A percentile compares a stretch with the other conserved stretches of the same genome.
phyloP scores from a whole-genome alignment of 2,113 vertebrate genomes.

The Tenebrosternarchus preto region DNA sequence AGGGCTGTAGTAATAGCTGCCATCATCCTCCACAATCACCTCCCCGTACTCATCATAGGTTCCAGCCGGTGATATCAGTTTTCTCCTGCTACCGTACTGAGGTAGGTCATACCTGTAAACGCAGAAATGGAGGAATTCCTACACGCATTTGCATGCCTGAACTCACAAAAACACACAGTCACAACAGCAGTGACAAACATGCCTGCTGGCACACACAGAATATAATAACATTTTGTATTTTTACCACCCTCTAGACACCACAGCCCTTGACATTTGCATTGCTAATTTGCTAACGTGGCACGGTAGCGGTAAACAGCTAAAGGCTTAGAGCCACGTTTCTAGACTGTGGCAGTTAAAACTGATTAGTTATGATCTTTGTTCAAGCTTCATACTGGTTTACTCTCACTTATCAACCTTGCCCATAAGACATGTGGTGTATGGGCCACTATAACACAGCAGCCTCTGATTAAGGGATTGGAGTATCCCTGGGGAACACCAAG shows the following conservation, averaged over 20 bases:
- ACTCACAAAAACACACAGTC: conserved; percentile 28
- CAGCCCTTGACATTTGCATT: conserved; percentile 20
- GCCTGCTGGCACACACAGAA: conserved; percentile 10
- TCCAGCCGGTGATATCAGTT: conserved; percentile 86
- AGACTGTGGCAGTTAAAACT: not conserved
- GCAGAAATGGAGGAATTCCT: conserved; percentile 30
- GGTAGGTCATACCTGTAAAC: conserved; percentile 91
- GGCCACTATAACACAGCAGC: conserved; percentile 11
- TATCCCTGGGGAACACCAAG: conserved; percentile 10
- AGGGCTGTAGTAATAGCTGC: conserved; percentile 88
- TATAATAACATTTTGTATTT: conserved; percentile 4
- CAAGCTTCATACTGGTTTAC: not conserved
- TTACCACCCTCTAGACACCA: conserved; percentile 4
- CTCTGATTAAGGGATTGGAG: conserved; percentile 27
- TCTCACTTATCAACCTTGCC: not conserved
- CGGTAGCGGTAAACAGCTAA: conserved; percentile 21
- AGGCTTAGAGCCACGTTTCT: not conserved
- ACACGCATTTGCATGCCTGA: conserved; percentile 39
- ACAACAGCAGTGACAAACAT: conserved; percentile 15
- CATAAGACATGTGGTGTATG: not conserved
- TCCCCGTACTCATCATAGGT: conserved; percentile 95
- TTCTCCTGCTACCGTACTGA: conserved; percentile 93
- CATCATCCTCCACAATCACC: conserved; percentile 87
- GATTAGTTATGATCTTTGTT: conserved; percentile 2
- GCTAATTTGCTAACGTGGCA: conserved; percentile 16